Conservation (phyloP, 53 echinoderm and acorn worm species). For the Crossaster papposus region DNA sequence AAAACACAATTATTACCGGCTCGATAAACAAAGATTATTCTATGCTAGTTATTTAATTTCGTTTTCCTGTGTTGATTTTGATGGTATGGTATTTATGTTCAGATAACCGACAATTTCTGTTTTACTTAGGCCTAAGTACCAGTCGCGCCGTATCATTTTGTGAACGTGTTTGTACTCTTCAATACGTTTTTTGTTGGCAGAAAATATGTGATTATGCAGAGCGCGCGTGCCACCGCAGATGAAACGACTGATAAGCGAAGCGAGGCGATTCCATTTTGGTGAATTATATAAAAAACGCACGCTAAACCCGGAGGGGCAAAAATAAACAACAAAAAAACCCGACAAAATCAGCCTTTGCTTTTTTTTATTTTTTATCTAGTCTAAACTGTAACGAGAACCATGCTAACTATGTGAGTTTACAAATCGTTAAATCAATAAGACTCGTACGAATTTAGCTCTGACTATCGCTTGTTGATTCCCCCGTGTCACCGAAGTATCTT, state of each 20-base stretch:
- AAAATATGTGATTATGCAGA: slow-evolving; percentile 64
- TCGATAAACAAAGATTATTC: neutral
- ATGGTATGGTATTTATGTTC: neutral
- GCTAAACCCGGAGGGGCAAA: slow-evolving; percentile 39
- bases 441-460: neutral
- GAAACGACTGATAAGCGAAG: slow-evolving; percentile 59
- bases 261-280: slow-evolving; percentile 58
- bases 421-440: neutral
- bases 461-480: neutral
- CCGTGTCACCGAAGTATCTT: too few species aligned
- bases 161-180: slow-evolving; percentile 40
- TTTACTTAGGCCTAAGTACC: neutral
- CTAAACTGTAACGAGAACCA: slow-evolving; percentile 20
- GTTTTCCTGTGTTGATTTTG: neutral
- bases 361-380: neutral
- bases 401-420: neutral
- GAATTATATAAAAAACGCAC: too few species aligned
- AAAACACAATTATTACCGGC: too few species aligned
- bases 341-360: neutral
- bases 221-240: slow-evolving; percentile 49
- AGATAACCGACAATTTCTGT: neutral
- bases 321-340: neutral
- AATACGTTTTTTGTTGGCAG: slow-evolving; percentile 52
- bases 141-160: neutral
- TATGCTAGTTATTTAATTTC: neutral